phyloP scores from a whole-genome alignment of 2,888 invertebrate genomes.

The Tetragnatha montana region DNA sequence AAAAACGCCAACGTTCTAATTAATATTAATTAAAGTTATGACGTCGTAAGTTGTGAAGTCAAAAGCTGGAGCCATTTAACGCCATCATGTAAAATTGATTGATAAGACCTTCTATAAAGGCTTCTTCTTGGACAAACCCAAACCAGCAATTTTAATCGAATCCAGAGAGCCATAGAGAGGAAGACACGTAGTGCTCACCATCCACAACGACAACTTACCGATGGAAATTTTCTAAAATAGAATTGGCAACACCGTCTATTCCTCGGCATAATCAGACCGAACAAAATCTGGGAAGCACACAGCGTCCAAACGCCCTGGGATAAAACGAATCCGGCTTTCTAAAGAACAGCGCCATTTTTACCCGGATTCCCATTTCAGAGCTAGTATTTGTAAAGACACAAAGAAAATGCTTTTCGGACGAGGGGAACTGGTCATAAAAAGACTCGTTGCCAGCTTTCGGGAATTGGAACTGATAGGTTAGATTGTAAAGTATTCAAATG shows the following conservation, averaged over 20 bases:
- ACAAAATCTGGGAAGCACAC: background rate
- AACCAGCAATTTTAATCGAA: background rate
- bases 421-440: background rate
- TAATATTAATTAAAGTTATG: too few relatives aligned
- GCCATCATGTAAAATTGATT: too few relatives aligned
- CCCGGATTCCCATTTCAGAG: background rate
- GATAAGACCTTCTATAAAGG: too few relatives aligned
- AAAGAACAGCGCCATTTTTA: background rate
- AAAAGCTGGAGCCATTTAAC: too few relatives aligned
- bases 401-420: background rate
- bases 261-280: background rate
- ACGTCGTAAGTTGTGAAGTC: too few relatives aligned
- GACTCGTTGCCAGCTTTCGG: background rate
- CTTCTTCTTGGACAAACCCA: background rate
- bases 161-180: background rate
- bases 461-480: background rate
- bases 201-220: background rate
- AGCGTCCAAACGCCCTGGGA: background rate
- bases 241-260: background rate
- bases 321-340: background rate
- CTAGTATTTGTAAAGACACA: background rate
- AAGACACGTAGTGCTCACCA: background rate
- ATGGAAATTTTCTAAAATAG: background rate
- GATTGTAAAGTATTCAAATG: background rate
- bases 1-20: too few relatives aligned